These are phyloP conservation scores for Callopanchax toddi DNA, from an alignment of 2,113 vertebrate genomes.

Conservation along the genomic window DNA sequence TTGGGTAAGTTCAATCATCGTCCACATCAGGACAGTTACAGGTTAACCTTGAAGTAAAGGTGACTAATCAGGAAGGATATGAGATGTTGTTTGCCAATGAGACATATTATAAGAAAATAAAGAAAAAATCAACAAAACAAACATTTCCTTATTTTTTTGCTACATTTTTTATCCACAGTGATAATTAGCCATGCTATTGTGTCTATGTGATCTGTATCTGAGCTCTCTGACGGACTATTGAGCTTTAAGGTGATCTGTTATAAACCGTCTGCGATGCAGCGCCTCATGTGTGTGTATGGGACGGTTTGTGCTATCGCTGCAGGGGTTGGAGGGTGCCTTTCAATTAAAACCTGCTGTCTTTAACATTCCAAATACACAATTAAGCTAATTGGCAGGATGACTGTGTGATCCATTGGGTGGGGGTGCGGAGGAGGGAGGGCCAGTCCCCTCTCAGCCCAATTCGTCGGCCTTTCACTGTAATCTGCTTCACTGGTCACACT, in stretches of 20 bases:
- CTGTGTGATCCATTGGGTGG: slow-evolving; percentile 51
- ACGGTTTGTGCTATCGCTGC: slow-evolving; percentile 33
- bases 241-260: slow-evolving; percentile 4
- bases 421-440: slow-evolving; percentile 58
- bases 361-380: slow-evolving; percentile 71
- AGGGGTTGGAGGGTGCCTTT: slow-evolving; percentile 37
- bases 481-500: slow-evolving; percentile 81
- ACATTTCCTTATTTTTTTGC: too few species aligned
- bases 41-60: too few species aligned
- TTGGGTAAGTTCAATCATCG: too few species aligned
- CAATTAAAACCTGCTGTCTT: slow-evolving; percentile 62
- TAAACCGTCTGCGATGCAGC: not conserved
- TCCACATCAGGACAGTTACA: too few species aligned
- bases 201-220: too few species aligned
- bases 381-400: slow-evolving; percentile 68
- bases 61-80: too few species aligned
- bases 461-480: slow-evolving; percentile 63
- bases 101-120: too few species aligned
- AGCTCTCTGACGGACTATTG: too few species aligned
- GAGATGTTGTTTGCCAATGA: too few species aligned
- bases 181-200: too few species aligned
- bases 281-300: slow-evolving; percentile 2
- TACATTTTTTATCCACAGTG: too few species aligned
- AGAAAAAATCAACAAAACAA: too few species aligned
- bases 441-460: slow-evolving; percentile 54